Base-by-base conservation (phyloP, 2,888 invertebrate genomes). In the Ophion slaviceki region DNA sequence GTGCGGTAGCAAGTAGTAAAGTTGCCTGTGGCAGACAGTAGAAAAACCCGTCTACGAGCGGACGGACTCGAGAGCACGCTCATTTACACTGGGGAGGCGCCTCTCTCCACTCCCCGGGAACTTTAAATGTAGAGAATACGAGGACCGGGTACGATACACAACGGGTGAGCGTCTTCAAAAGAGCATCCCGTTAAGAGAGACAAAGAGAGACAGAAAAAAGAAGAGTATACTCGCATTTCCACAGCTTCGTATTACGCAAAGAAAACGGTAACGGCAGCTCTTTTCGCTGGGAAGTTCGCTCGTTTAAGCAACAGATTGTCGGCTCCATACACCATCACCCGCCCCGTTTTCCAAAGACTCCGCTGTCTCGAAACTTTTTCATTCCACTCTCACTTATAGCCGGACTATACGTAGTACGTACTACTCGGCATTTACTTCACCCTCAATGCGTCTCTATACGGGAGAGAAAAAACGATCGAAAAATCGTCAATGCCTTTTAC, bases 31-130 rank as follows among this genome's bases (percentile, higher is more conserved):
- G 86, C 84, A 87, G 88, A 87, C 87, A 87, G 88, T 85, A 87
- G 87, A 88, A 88, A 88, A 88, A 88, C 86, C 80, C 88, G 87
- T 87, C 87, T 87, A 88, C 86, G 85, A 86, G 82, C 88, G 86
- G 86, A 88, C 86, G 88, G 88, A 87, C 86, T 88, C 84, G 85
- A 53, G 53, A 87, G 87, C 82, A 86, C 85, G 80, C 85, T 88
- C 87, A 88, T 88, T 88, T 88, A 88, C 87, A 87, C 87, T 78
- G 80, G 81, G 11, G 14, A 66, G 47, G 70, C 40, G 87, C 84
- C 86, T 85, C 77, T 77, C 77, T 76, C 67, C 59, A 40, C 87
- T 76, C 82, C 82, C 68, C 74, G 70, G 72, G 80, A 87, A 87
- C 79, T 88, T 88, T 87, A 87, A 88, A 87, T 81, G 83, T 80